These are phyloP conservation scores for Marisa cornuarietis DNA, from an alignment of 1,140 invertebrate genomes.

Conservation along the genomic window DNA sequence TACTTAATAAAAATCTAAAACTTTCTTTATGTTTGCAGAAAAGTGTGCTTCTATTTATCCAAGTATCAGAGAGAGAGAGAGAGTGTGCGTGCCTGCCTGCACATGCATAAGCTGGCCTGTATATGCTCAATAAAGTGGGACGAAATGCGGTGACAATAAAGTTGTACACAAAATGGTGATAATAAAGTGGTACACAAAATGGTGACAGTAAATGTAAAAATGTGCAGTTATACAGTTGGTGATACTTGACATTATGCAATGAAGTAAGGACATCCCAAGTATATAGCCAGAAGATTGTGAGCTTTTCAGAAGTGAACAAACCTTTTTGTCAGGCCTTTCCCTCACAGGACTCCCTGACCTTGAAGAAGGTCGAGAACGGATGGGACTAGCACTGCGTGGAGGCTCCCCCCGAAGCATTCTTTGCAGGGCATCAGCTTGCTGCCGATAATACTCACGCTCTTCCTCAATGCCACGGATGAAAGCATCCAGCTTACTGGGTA, in stretches of 20 bases:
- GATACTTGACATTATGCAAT: no score
- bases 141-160: no score
- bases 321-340: conserved; percentile 31
- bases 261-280: neutral
- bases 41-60: neutral
- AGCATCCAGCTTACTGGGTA: conserved; percentile 59
- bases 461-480: conserved; percentile 64
- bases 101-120: neutral
- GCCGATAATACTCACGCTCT: conserved; percentile 65
- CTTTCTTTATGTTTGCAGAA: neutral
- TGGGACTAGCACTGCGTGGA: conserved; percentile 35
- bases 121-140: neutral
- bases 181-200: no score
- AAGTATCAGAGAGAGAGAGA: neutral
- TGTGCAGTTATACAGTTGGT: no score
- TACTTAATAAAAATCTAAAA: no score
- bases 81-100: no score
- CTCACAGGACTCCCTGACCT: conserved; percentile 48
- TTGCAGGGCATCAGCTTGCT: conserved; percentile 59
- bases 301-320: neutral
- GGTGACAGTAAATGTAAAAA: no score
- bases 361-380: conserved; percentile 40
- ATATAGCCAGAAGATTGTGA: neutral
- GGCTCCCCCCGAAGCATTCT: conserved; percentile 52
- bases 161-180: no score